Conservation (phyloP, 2,797 vertebrate genomes). For the Babyrousa celebensis region DNA sequence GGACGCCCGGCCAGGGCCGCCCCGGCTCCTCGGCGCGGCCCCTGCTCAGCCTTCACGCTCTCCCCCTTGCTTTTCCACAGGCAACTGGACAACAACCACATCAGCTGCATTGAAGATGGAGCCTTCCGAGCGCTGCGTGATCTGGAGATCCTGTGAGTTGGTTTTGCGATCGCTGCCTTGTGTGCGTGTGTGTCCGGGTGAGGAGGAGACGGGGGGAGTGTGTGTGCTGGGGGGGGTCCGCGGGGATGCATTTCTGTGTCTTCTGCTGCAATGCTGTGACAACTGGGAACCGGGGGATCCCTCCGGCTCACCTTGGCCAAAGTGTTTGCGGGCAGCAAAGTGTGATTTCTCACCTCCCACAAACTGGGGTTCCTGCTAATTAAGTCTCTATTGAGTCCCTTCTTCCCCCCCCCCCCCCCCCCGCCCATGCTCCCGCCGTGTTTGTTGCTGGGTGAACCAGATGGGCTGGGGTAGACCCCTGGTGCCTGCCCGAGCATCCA, state of each 20-base stretch:
- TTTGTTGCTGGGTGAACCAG: slow-evolving; percentile 83
- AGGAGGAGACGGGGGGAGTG: too few relatives aligned
- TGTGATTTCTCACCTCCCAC: slow-evolving; percentile 79
- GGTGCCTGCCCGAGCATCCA: slow-evolving; percentile 27
- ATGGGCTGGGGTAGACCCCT: slow-evolving; percentile 82
- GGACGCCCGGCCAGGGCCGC: slow-evolving; percentile 84
- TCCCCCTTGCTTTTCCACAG: slow-evolving; percentile 94
- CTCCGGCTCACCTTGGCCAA: slow-evolving; percentile 78
- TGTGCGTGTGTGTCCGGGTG: slow-evolving; percentile 55
- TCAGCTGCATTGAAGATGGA: slow-evolving; percentile 99
- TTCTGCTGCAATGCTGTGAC: slow-evolving; percentile 86
- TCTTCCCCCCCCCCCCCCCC: slow-evolving; percentile 17
- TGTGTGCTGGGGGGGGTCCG: slow-evolving; percentile 22
- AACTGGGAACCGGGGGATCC: slow-evolving; percentile 65
- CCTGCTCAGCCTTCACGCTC: slow-evolving; percentile 92
- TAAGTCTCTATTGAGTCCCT: slow-evolving; percentile 82
- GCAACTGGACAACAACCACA: slow-evolving; percentile 99
- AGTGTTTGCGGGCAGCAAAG: slow-evolving; percentile 84
- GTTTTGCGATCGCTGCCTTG: slow-evolving; percentile 85
- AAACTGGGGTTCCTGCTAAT: slow-evolving; percentile 87
- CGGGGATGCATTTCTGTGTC: slow-evolving; percentile 70
- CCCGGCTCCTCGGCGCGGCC: slow-evolving; percentile 85
- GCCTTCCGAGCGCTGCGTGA: slow-evolving; percentile 99
- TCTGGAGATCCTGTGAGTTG: slow-evolving; percentile 99
- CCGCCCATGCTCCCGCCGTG: slow-evolving; percentile 29